Conservation (phyloP, 2,888 invertebrate species). For the Dendrolimus houi region DNA sequence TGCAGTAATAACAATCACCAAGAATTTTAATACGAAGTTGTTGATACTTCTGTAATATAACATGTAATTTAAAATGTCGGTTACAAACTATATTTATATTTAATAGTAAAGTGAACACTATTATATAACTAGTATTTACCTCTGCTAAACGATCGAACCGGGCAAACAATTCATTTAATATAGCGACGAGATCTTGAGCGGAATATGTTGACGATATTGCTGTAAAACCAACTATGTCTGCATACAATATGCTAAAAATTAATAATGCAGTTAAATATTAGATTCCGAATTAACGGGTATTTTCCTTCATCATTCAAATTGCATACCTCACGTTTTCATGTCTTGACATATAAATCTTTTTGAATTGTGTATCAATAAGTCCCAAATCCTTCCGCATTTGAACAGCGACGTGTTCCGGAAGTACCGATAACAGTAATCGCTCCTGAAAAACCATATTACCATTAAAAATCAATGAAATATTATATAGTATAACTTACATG, state of each 20-base stretch:
- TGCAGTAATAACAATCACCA: slow-evolving; percentile 98
- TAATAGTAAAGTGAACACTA: neutral
- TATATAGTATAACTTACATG: neutral
- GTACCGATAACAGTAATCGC: slow-evolving; percentile 91
- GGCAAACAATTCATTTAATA: slow-evolving; percentile 96
- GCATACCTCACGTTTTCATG: slow-evolving; percentile 96
- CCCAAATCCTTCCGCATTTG: slow-evolving; percentile 97
- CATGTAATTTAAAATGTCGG: slow-evolving; percentile 6
- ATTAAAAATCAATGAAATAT: neutral
- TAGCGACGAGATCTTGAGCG: slow-evolving; percentile 96
- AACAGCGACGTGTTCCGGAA: slow-evolving; percentile 97
- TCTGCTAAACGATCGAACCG: slow-evolving; percentile 93
- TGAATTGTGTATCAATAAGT: slow-evolving; percentile 94
- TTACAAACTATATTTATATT: neutral
- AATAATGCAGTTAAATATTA: slow-evolving; percentile 17
- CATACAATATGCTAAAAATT: slow-evolving; percentile 90
- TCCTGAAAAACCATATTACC: slow-evolving; percentile 79
- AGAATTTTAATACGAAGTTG: slow-evolving; percentile 96
- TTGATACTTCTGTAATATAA: slow-evolving; percentile 86
- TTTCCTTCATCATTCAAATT: neutral
- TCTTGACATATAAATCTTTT: slow-evolving; percentile 97
- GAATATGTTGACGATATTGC: slow-evolving; percentile 96
- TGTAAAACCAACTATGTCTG: slow-evolving; percentile 98
- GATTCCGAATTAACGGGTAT: neutral
- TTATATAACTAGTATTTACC: slow-evolving; percentile 57